A percentile compares a stretch with the other conserved stretches of the same genome.
Conservation (phyloP, 2,888 invertebrate species). For the Hyles lineata region DNA sequence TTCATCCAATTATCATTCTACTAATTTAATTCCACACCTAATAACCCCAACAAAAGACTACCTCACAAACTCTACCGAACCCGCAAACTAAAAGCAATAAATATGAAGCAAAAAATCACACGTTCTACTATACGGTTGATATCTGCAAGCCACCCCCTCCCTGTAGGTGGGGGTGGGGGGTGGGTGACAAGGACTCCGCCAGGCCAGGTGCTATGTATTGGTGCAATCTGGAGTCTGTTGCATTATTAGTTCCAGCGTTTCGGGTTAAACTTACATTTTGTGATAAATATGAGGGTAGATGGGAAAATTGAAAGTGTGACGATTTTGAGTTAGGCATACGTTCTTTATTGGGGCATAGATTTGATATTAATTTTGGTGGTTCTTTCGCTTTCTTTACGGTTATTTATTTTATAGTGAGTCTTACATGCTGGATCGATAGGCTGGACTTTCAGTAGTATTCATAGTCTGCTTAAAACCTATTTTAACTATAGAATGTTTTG, state of each 20-base stretch:
- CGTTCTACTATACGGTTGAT: constrained; percentile 50
- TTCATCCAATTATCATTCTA: no score
- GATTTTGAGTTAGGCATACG: not conserved
- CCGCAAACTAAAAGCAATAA: constrained; percentile 14
- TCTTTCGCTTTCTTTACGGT: no score
- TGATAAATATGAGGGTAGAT: constrained; percentile 10
- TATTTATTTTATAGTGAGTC: no score
- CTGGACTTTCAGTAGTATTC: no score
- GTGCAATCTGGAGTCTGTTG: constrained; percentile 70
- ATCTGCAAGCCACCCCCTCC: constrained; percentile 47
- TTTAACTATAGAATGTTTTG: no score
- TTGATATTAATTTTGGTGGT: not conserved
- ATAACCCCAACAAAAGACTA: not conserved
- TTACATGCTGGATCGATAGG: no score
- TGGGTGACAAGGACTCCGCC: constrained; percentile 58
- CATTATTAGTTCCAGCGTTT: constrained; percentile 59
- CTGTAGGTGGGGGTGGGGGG: constrained; percentile 32
- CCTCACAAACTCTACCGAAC: not conserved
- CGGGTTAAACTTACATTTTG: constrained; percentile 48
- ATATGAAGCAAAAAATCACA: constrained; percentile 43
- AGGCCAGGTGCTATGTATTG: constrained; percentile 73
- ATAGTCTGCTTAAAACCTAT: no score
- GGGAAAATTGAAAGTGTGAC: not conserved
- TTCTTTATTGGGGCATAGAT: not conserved
- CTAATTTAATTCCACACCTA: no score